phyloP scores from a whole-genome alignment of 2,888 invertebrate species.

The Epinotia brunnichana region DNA sequence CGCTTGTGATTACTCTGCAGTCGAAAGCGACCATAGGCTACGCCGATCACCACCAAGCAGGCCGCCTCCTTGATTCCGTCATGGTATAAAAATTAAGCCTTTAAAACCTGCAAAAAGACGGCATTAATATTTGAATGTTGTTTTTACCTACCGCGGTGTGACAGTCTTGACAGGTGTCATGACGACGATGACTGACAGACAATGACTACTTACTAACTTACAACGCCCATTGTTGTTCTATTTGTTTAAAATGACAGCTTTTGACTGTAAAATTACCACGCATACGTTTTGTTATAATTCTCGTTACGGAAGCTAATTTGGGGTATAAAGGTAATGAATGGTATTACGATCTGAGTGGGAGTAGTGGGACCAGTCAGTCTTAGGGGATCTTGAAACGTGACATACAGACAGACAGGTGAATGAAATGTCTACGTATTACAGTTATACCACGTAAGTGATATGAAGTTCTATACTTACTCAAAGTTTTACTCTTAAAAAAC shows the following conservation, averaged over 20 bases:
- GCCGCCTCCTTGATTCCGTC: no score
- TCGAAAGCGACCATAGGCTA: no score
- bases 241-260: slow-evolving; percentile 38
- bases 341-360: not conserved
- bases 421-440: not conserved
- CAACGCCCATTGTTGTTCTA: slow-evolving; percentile 26
- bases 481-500: not conserved
- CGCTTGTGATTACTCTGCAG: no score
- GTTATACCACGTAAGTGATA: not conserved
- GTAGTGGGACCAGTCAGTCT: not conserved
- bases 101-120: not conserved
- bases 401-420: not conserved
- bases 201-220: slow-evolving; percentile 23
- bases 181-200: slow-evolving; percentile 26
- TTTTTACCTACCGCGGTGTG: slow-evolving; percentile 3
- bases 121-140: not conserved
- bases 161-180: slow-evolving; percentile 37
- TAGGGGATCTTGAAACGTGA: not conserved
- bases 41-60: no score
- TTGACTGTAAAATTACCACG: slow-evolving; percentile 32
- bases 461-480: not conserved
- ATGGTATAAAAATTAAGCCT: no score
- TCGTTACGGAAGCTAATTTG: slow-evolving; percentile 16
- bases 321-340: not conserved
- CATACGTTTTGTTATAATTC: not conserved